A percentile compares a stretch with the other conserved stretches of the same genome.
phyloP scores from a whole-genome alignment of 2,888 invertebrate species.

The Thysanoteuthis rhombus region DNA sequence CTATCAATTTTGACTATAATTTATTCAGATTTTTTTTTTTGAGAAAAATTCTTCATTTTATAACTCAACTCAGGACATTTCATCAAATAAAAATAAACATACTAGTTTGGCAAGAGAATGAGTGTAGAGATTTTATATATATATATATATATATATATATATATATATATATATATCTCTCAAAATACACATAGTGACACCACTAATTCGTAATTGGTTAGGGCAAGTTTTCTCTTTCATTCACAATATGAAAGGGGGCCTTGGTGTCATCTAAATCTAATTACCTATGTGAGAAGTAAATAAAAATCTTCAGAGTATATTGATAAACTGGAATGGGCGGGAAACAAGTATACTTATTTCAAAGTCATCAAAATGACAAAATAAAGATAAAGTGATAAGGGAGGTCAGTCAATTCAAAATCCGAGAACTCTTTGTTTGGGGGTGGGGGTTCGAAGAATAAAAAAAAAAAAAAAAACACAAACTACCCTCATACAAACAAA shows the following conservation, averaged over 20 bases:
- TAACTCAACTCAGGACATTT: too few species aligned
- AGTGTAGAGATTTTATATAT: background rate
- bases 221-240: too few species aligned
- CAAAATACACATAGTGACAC: background rate
- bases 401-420: background rate
- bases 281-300: background rate
- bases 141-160: background rate
- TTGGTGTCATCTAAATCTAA: background rate
- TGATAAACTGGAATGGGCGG: background rate
- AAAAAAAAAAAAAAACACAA: background rate
- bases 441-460: too few species aligned
- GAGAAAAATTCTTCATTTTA: too few species aligned
- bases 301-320: background rate
- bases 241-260: too few species aligned
- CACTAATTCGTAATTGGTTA: background rate
- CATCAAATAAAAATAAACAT: too few species aligned
- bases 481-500: background rate
- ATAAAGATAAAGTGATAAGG: too few species aligned
- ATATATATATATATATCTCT: background rate
- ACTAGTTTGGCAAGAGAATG: too few species aligned
- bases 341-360: background rate
- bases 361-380: background rate
- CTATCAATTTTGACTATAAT: too few species aligned
- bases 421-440: too few species aligned
- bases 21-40: too few species aligned